Evolutionary conservation across 2,888 invertebrate species (phyloP), one percentile per base, ranked within the genome.

Genomic region (Dexiosoma caninum): DNA sequence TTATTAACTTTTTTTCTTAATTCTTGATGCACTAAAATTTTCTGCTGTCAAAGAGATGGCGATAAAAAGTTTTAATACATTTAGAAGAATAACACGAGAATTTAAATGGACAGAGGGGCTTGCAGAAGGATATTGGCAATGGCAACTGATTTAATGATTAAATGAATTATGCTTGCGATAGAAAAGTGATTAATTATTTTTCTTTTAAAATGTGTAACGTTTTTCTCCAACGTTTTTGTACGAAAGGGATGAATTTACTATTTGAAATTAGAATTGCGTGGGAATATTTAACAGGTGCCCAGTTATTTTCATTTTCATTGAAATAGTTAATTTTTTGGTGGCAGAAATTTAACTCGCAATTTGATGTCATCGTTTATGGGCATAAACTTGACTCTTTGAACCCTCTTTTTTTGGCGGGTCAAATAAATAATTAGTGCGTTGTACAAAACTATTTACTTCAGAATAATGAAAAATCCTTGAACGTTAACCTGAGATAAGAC

Each of bases 221-320:
- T 16, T 67, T 59, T 46, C n/a, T n/a, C n/a, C n/a, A n/a, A n/a
- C n/a, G n/a, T n/a, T 12, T 44, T 19, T 49, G 46, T 46, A 1
- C 2, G 16, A 62, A 59, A 64, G 10, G 32, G 19, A 30, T 53
- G 21, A 6, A 1, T 42, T 6, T 44, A n/a, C n/a, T n/a, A 3
- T 35, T 57, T 57, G 10, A 62, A 19, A 23, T 19, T 0, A 62
- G 51, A 64, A 21, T 77, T 72, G 81, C 77, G 81, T 81, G 81
- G 81, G 81, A 81, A 81, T 72, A 32, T 64, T 6, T 42, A 59
- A 59, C 81, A 81, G 81, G 81, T 81, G 81, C 51, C 55, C 32
- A 14, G 3, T 51, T 49, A 3, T 21, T 32, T 30, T 44, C 35
- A 46, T 19, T 21, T 10, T 42, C 8, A 19, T 7, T 10, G 9